Conservation (phyloP, 2,888 invertebrate genomes). For the Zeuzera pyrina region DNA sequence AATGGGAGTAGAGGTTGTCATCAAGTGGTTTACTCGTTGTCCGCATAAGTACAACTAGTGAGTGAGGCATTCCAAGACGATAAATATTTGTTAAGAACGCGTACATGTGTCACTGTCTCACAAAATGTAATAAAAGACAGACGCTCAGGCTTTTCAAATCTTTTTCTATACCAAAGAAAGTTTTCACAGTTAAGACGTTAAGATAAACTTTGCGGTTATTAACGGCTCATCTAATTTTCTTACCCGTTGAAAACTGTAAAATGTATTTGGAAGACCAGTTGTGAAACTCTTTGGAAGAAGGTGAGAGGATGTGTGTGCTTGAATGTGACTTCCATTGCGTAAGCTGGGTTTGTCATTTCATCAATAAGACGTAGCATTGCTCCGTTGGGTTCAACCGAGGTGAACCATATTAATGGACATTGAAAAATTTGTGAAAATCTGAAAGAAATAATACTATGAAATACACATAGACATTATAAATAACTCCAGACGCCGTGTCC, state of each 20-base stretch:
- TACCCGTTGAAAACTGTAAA: conserved; percentile 14
- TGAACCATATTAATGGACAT: conserved; percentile 37
- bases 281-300: conserved; percentile 16
- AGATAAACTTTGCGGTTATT: no score
- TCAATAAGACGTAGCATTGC: conserved; percentile 22
- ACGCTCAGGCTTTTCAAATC: conserved; percentile 1
- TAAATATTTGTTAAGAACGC: no score
- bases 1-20: no score
- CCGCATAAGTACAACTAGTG: no score
- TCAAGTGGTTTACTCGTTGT: no score
- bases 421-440: conserved; percentile 29
- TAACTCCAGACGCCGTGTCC: no score
- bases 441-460: conserved; percentile 13
- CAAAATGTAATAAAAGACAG: no score
- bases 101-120: no score
- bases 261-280: conserved; percentile 20
- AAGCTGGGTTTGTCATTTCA: conserved; percentile 27
- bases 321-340: conserved; percentile 7
- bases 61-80: no score
- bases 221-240: no score
- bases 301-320: conserved; percentile 15
- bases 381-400: conserved; percentile 28
- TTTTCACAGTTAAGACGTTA: conserved; percentile 13
- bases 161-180: neutral
- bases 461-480: no score